A percentile compares a stretch with the other conserved stretches of the same genome.
Evolutionary conservation across 2,888 invertebrate species (phyloP).

Genomic region (Thera britannica): DNA sequence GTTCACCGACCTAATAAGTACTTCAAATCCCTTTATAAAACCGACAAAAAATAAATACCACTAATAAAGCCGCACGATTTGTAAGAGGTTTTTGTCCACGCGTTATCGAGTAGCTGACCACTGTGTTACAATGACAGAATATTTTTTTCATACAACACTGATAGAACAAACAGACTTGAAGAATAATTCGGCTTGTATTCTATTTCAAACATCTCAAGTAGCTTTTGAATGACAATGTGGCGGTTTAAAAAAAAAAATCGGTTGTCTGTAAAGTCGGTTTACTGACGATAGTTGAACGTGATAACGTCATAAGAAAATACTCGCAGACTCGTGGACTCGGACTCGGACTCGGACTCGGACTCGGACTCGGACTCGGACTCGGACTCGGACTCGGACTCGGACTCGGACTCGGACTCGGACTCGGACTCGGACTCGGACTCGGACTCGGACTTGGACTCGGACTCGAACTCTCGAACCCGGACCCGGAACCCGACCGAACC

Average conservation of each 20-base stretch:
- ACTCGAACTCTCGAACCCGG: too few relatives aligned
- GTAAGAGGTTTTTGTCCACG: conserved; percentile 50
- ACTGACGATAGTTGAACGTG: too few relatives aligned
- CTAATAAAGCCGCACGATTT: conserved; percentile 51
- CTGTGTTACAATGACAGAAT: conserved; percentile 47
- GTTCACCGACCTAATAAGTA: conserved; percentile 48
- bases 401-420: too few relatives aligned
- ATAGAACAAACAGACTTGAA: conserved; percentile 36
- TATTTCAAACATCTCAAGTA: conserved; percentile 58
- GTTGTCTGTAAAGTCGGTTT: too few relatives aligned
- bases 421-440: too few relatives aligned
- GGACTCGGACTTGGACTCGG: too few relatives aligned
- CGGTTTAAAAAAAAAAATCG: conserved; percentile 42
- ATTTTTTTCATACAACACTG: conserved; percentile 16
- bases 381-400: too few relatives aligned
- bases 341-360: too few relatives aligned
- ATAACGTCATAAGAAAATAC: too few relatives aligned
- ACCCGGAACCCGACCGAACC: too few relatives aligned
- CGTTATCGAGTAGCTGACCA: conserved; percentile 56
- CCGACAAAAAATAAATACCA: conserved; percentile 49
- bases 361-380: too few relatives aligned
- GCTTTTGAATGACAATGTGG: conserved; percentile 41
- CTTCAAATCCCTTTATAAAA: conserved; percentile 56
- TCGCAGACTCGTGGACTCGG: too few relatives aligned
- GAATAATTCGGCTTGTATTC: conserved; percentile 49